Evolutionary conservation across 1,140 invertebrate species (phyloP).

Genomic region (Parasteatoda tepidariorum): DNA sequence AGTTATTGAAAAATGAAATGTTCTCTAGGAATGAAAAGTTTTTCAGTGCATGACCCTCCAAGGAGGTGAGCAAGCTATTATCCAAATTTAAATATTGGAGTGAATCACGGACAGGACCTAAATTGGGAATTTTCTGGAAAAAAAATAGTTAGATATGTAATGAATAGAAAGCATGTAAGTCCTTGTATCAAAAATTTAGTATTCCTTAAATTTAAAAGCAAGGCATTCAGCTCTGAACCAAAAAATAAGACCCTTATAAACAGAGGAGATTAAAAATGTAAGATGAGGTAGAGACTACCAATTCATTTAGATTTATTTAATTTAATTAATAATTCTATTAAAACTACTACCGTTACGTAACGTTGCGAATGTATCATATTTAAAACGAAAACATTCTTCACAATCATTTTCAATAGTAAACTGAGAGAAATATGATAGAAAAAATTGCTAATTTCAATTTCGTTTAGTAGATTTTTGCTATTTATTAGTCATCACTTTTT

Average conservation of each 20-base stretch:
- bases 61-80: neutral
- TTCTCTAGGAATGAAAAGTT: neutral
- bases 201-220: neutral
- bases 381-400: too few relatives aligned
- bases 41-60: neutral
- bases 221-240: neutral
- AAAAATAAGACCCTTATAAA: neutral
- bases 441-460: too few relatives aligned
- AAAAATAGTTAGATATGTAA: neutral
- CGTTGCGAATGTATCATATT: too few relatives aligned
- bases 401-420: too few relatives aligned
- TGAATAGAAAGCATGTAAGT: neutral
- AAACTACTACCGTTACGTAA: too few relatives aligned
- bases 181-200: too few relatives aligned
- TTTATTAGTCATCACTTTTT: too few relatives aligned
- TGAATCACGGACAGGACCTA: neutral
- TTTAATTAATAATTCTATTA: neutral
- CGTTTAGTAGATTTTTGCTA: too few relatives aligned
- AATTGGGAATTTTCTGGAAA: conserved; percentile 18
- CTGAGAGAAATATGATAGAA: too few relatives aligned
- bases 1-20: conserved; percentile 30
- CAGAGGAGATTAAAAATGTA: neutral
- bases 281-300: neutral
- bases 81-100: neutral
- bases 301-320: neutral